Base-by-base conservation (phyloP, 2,113 vertebrate genomes). In the Xyrauchen texanus region DNA sequence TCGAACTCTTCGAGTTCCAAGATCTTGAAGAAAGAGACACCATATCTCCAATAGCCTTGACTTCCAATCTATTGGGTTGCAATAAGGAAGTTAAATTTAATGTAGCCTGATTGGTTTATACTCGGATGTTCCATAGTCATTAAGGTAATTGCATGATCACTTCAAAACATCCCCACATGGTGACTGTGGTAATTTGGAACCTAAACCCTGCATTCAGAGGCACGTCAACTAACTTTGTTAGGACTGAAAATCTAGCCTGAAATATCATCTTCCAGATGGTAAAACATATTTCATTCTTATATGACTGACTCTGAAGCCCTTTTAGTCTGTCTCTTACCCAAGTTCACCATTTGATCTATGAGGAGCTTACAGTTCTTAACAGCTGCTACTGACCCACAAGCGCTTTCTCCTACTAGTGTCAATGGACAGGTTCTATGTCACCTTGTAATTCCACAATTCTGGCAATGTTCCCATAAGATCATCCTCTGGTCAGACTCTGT, bases 131-230 rank as follows among this genome's bases (percentile, higher is more conserved):
- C 86, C 81, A 81, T 79, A 85, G 87, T 91, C 91, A 92, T 93
- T 93, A 92, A 88, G 89, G 85, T 91, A 93, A 93, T 92, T 91
- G 89, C 89, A 88, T 91, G 89, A 92, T 92, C 88, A 88, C 88
- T 93, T 92, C 89, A 91, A 92, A 92, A 92, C 89, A 86, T 86
- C 89, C 86, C 88, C 86, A 88, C 85, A 73, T 80, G 79, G 86
- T 85, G 84, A 86, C 84, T 53, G 46, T 72, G 84, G 85, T 89
- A 85, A 91, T 91, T 83, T 86, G 84, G 63, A 80, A 76, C 66
- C 66, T 51, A 70, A 76, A 15, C 72, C 63, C 77, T 72, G 82
- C 81, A 68, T 77, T 68, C 82, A 76, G 83, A 53, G 66, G 81
- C 69, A 83, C 79, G 79, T 80, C 83, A 80, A 8, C 49, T 91